Base-by-base conservation (phyloP, 2,888 invertebrate species). In the Quadriops clusia region DNA sequence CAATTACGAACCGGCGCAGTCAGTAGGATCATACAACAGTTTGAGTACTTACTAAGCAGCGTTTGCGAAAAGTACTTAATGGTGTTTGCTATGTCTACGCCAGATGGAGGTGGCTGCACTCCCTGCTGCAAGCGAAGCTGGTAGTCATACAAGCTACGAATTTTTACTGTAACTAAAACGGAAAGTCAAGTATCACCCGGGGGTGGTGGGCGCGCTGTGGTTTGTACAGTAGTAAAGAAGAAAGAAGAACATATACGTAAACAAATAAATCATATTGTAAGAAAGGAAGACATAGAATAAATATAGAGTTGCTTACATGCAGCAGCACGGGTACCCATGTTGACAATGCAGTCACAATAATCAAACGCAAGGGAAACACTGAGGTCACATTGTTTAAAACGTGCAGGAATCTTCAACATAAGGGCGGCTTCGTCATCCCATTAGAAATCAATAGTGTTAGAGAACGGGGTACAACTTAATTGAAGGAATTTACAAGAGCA, bases 1-100 rank as follows among this genome's bases (percentile, higher is more conserved):
- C 11, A 17, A 25, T 32, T 7, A 8, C 20, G 20, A n/a, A n/a
- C n/a, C n/a, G n/a, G n/a, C n/a, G n/a, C n/a, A n/a, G n/a, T n/a
- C n/a, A n/a, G n/a, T n/a, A 13, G 16, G 5, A 7, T 36, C 17
- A 13, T 32, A n/a, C 5, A 15, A 13, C 10, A 22, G 18, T 5
- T 40, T 72, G 78, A 6, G 6, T 7, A 13, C 11, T 74, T 70
- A 97, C 97, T 87, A 46, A 97, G 70, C 40, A 98, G 69, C 22
- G 93, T 94, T 66, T 94, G 93, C 25, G 94, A 90, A 67, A 98
- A 97, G 65, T 94, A 95, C 61, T 95, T 93, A 54, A 98, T 76
- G 33, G 94, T 95, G 64, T 91, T 94, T 40, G 93, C 91, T 61
- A 98, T 89, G 63, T 98, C 98, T 39, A 81, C 72, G 41, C 95